Evolutionary conservation across 2,888 invertebrate species (phyloP), one percentile per base, ranked within the genome.

Genomic region (Hydropsyche betteni): DNA sequence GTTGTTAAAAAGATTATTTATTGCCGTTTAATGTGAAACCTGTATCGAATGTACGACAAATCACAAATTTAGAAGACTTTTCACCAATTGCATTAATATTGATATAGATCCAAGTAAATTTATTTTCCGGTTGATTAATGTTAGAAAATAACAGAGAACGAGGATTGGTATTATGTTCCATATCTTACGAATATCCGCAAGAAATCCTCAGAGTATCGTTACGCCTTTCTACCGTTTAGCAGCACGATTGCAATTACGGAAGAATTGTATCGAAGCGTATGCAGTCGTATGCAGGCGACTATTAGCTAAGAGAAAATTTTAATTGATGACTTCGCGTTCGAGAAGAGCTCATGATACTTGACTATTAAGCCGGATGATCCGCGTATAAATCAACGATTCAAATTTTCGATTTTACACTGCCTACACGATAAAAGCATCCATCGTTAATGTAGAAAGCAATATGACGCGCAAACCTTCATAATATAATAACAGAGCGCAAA

Each of bases 221-320:
- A 70, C 33, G 70, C 70, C 53, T 70, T 70, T 53, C 70, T 70
- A 70, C 14, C 70, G 52, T 53, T 70, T 70, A 68, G 55, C 14
- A 64, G 24, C n/a, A 53, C 36, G 70, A 33, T 51, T 24, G 70
- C 51, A 70, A 70, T 70, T 70, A 70, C 70, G 52, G 33, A 70
- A 70, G 70, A 70, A 70, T 70, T 53, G 70, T 70, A 53, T 53
- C 70, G n/a, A 53, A 24, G 53, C 14, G 55, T 34, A 70, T 34
- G 70, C 70, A 70, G 33, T 70, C 33, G 70, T 33, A 70, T 70
- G 53, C 70, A 70, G 53, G 14, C 69, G 69, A 69, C 70, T 70
- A 53, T 70, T 70, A 70, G 70, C 70, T 33, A 53, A 70, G 70
- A 70, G 70, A 70, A 70, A 70, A 70, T 70, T 70, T 70, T 70